phyloP scores from a whole-genome alignment of 1,140 invertebrate genomes.

The Asbolus verrucosus region DNA sequence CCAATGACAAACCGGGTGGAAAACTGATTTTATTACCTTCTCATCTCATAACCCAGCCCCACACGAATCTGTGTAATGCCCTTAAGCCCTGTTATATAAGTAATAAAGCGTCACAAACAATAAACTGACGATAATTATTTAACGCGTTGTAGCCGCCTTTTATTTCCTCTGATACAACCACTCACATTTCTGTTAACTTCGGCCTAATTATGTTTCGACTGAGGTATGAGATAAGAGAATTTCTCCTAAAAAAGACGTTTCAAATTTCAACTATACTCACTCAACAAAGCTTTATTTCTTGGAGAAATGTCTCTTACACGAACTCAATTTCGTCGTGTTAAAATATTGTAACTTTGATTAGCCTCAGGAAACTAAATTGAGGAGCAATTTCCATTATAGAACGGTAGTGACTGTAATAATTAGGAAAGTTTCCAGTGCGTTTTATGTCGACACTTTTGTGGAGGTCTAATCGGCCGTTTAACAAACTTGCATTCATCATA shows the following conservation, averaged over 20 bases:
- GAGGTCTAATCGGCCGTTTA: background rate
- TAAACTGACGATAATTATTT: slow-evolving; percentile 22
- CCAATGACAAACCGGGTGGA: slow-evolving; percentile 17
- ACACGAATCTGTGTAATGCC: slow-evolving; percentile 18
- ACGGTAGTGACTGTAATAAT: slow-evolving; percentile 14
- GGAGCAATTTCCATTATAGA: slow-evolving; percentile 34
- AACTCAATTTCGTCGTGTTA: background rate
- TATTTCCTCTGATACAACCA: background rate
- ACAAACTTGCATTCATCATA: too few relatives aligned
- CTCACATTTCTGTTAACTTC: background rate
- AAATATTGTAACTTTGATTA: slow-evolving; percentile 26
- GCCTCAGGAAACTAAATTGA: slow-evolving; percentile 25
- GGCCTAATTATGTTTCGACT: slow-evolving; percentile 18
- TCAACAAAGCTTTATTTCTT: background rate
- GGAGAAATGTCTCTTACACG: slow-evolving; percentile 25
- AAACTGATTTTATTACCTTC: slow-evolving; percentile 19
- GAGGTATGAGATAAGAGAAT: slow-evolving; percentile 10
- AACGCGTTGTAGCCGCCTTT: background rate
- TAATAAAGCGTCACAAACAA: slow-evolving; percentile 21
- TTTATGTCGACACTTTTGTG: slow-evolving; percentile 31
- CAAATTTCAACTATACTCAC: background rate
- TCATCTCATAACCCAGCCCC: slow-evolving; percentile 3
- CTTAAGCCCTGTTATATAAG: background rate
- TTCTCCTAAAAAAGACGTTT: background rate
- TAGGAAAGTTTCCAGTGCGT: slow-evolving; percentile 14